Evolutionary conservation across 2,113 vertebrate genomes (phyloP), one percentile per base, ranked within the genome.

Genomic region (Platanista minor): DNA sequence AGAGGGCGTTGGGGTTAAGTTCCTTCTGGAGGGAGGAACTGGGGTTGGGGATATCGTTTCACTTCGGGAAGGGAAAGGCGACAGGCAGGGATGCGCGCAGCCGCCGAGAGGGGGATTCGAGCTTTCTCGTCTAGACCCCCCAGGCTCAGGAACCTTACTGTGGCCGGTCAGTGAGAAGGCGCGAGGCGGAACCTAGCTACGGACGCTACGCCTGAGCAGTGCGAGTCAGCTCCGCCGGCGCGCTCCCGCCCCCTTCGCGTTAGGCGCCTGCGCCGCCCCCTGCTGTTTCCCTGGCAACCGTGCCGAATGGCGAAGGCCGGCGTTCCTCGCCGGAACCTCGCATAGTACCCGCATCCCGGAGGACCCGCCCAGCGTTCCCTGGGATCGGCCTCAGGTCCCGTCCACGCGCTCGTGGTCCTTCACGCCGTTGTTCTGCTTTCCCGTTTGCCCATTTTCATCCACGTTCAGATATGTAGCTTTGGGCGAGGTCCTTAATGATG

Each of bases 231-330:
- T 27, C 7, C 0, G 14, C 12, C 0, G 9, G 64, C 43, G 39
- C 12, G 33, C 21, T 36, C 36, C 23, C 17, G 3, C 11, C 20
- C 25, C 3, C 75, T 6, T 27, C 13, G 6, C 27, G 1, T 29
- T 10, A 0, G 1, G 69, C 54, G 91, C 88, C 64, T 87, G 87
- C 94, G 84, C 90, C 0, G 5, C 14, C 0, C 1, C 3, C 67
- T 13, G 41, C 46, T 9, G 98, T 98, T 98, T 52, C 98, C 91
- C 0, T 75, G 96, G 98, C 90, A 97, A 98, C 96, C 27, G 10
- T 29, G 1, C 11, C 0, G 52, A 0, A 1, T 2, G n/a, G 10
- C 49, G 15, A 52, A 52, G 49, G 15, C 49, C 5, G 1, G 15
- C 14, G 15, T 6, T 52, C 52, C 17, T 6, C 2, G 1, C 6